A percentile compares a stretch with the other conserved stretches of the same genome.
These are phyloP conservation scores for Stratiomys singularior DNA, from an alignment of 2,888 invertebrate species.

Conservation along the genomic window DNA sequence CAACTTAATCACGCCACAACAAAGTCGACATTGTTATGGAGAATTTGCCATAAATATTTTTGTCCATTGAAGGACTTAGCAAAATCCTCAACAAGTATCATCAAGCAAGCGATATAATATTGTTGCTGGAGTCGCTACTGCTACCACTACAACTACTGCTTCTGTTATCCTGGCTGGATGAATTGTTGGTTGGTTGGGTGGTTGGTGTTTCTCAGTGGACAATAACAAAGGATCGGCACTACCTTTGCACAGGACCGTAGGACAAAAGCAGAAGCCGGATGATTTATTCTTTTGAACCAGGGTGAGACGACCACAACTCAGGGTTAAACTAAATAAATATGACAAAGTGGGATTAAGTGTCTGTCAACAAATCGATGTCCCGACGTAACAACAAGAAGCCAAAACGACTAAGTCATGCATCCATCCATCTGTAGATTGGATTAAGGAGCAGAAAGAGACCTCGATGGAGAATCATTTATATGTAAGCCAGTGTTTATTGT, in stretches of 20 bases:
- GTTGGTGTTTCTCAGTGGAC: not conserved
- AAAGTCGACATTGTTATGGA: slow-evolving; percentile 8
- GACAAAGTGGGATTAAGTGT: slow-evolving; percentile 7
- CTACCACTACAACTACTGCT: too few species aligned
- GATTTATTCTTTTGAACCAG: slow-evolving; percentile 11
- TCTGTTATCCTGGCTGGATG: too few species aligned
- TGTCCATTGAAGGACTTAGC: slow-evolving; percentile 15
- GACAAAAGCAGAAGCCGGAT: slow-evolving; percentile 6
- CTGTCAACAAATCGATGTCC: not conserved
- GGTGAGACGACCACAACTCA: not conserved
- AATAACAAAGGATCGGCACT: slow-evolving; percentile 15
- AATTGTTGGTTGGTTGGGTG: too few species aligned
- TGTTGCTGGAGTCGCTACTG: too few species aligned
- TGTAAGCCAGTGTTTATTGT: too few species aligned
- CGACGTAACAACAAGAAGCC: too few species aligned
- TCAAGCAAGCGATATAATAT: not conserved
- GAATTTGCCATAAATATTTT: slow-evolving; percentile 21
- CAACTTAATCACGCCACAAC: slow-evolving; percentile 12
- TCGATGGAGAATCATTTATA: too few species aligned
- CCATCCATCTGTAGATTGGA: too few species aligned
- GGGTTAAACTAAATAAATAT: slow-evolving; percentile 12
- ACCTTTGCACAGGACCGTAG: not conserved
- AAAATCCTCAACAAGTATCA: slow-evolving; percentile 21
- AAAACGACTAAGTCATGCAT: too few species aligned
- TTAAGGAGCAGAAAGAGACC: too few species aligned